Evolutionary conservation across 2,888 invertebrate genomes (phyloP).

Genomic region (Epinotia brunnichana): DNA sequence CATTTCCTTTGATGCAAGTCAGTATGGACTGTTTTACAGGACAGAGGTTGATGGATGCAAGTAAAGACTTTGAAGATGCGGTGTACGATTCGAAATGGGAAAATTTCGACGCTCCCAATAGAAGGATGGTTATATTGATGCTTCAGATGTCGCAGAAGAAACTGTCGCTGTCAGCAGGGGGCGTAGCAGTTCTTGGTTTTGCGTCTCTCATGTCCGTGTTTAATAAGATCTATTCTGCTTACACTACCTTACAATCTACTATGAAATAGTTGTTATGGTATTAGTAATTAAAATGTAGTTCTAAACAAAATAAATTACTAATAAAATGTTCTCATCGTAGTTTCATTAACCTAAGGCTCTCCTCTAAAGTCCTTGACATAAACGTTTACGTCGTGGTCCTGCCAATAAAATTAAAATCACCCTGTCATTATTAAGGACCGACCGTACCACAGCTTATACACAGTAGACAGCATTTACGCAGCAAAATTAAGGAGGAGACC

Average conservation of each 20-base stretch:
- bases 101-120: not conserved
- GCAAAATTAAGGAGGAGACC: too few species aligned
- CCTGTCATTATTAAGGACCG: too few species aligned
- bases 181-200: not conserved
- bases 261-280: not conserved
- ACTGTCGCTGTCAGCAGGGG: conserved; percentile 3
- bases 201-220: conserved; percentile 4
- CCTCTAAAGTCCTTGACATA: too few species aligned
- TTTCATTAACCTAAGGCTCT: too few species aligned
- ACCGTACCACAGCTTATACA: too few species aligned
- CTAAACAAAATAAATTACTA: too few species aligned
- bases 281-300: not conserved
- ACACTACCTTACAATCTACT: conserved; percentile 8
- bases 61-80: not conserved
- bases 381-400: too few species aligned
- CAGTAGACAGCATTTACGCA: too few species aligned
- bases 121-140: not conserved
- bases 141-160: conserved; percentile 11
- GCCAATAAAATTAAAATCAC: too few species aligned
- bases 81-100: conserved; percentile 5
- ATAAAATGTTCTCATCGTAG: too few species aligned
- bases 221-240: conserved; percentile 1
- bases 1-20: conserved; percentile 6
- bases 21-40: conserved; percentile 11
- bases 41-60: not conserved